These are phyloP conservation scores for Limnephilus marmoratus DNA, from an alignment of 2,888 invertebrate species.

Conservation along the genomic window DNA sequence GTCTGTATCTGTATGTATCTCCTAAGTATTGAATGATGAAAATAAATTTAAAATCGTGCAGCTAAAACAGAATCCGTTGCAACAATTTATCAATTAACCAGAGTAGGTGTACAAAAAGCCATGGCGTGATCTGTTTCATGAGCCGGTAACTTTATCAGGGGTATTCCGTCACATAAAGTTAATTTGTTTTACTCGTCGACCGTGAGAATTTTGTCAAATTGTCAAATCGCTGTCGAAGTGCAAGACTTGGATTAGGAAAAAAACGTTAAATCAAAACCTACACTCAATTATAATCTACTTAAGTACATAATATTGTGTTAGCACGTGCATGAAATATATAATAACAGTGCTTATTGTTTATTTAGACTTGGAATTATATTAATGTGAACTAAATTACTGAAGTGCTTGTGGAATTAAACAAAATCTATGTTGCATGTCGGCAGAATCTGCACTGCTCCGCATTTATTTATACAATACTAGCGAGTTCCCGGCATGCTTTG, in stretches of 20 bases:
- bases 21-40: too few species aligned
- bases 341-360: not conserved
- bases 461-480: not conserved
- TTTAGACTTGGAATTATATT: too few species aligned
- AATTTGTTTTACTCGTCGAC: not conserved
- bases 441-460: too few species aligned
- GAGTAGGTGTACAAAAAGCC: not conserved
- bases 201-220: not conserved
- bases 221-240: not conserved
- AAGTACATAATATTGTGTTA: not conserved
- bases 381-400: not conserved
- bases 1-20: too few species aligned
- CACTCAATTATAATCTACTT: not conserved
- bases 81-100: too few species aligned
- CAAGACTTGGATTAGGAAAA: not conserved
- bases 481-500: too few species aligned
- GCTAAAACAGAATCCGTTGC: too few species aligned
- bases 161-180: not conserved
- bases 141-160: not conserved
- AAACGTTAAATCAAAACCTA: not conserved
- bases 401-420: not conserved
- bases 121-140: not conserved
- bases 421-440: not conserved
- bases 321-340: not conserved
- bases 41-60: too few species aligned